Evolutionary conservation across 2,113 vertebrate species (phyloP).

Genomic region (Malurus melanocephalus): DNA sequence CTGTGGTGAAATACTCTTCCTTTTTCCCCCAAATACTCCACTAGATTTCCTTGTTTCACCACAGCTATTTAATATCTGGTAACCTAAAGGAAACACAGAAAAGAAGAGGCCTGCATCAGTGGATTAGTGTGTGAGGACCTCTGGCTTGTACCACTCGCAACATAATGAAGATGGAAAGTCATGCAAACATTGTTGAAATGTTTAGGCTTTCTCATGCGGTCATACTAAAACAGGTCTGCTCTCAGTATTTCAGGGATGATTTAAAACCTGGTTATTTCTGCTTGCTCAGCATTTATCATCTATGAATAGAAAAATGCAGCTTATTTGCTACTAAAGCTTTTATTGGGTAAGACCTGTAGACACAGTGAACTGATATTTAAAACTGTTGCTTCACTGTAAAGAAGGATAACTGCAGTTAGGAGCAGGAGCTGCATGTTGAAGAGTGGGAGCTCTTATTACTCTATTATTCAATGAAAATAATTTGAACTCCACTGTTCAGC

Average conservation of each 20-base stretch:
- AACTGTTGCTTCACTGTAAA: background rate
- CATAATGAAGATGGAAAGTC: background rate
- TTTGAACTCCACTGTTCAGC: background rate
- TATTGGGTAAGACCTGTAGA: background rate
- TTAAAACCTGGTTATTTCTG: background rate
- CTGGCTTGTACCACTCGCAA: background rate
- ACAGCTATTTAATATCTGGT: background rate
- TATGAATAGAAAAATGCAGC: background rate
- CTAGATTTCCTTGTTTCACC: background rate
- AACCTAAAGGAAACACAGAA: background rate
- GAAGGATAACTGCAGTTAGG: background rate
- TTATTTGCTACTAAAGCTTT: background rate
- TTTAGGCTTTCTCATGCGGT: background rate
- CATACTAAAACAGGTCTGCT: background rate
- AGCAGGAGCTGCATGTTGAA: background rate
- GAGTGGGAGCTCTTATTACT: background rate
- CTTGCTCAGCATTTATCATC: background rate
- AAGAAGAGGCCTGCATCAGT: background rate
- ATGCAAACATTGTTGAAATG: background rate
- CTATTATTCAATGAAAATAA: background rate
- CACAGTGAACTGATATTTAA: background rate
- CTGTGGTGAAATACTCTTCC: background rate
- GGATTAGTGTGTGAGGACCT: background rate
- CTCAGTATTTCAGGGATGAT: background rate
- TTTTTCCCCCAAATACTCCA: accelerated